Conservation (phyloP, 2,113 vertebrate genomes). For the Forbesichthys agassizii region DNA sequence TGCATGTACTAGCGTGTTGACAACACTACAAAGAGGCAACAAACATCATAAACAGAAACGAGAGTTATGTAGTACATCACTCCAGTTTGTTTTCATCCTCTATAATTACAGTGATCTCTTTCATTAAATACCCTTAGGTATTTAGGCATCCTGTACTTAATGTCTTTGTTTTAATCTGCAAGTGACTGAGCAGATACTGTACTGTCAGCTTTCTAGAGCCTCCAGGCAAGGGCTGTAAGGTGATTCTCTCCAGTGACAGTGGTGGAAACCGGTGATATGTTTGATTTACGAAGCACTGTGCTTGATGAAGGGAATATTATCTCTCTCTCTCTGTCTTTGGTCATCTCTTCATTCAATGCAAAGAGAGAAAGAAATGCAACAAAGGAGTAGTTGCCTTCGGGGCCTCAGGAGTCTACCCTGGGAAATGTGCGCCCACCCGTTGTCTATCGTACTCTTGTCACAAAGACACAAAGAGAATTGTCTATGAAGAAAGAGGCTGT, state of each 20-base stretch:
- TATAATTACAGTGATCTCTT: slow-evolving; percentile 5
- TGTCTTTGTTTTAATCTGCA: slow-evolving; percentile 24
- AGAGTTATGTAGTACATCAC: no score
- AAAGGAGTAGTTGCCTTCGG: slow-evolving; percentile 23
- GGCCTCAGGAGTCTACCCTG: slow-evolving; percentile 19
- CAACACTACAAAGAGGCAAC: no score
- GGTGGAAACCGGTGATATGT: slow-evolving; percentile 11
- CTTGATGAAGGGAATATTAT: slow-evolving; percentile 5
- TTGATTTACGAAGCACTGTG: slow-evolving; percentile 44
- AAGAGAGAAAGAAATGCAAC: slow-evolving; percentile 42
- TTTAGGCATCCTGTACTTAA: slow-evolving; percentile 35
- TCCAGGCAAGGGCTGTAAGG: slow-evolving; percentile 42
- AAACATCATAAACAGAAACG: no score
- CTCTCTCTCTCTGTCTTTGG: background rate
- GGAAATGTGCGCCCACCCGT: slow-evolving; percentile 26
- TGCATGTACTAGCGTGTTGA: no score
- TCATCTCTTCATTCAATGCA: slow-evolving; percentile 31
- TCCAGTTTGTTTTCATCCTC: no score
- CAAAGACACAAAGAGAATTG: background rate
- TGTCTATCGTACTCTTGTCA: background rate
- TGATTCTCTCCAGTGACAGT: slow-evolving; percentile 29
- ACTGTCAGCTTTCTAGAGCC: slow-evolving; percentile 26
- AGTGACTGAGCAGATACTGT: slow-evolving; percentile 36
- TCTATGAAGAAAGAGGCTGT: background rate
- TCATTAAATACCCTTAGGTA: slow-evolving; percentile 21